Conservation (phyloP, 2,888 invertebrate genomes). For the Mellilla xanthometata region DNA sequence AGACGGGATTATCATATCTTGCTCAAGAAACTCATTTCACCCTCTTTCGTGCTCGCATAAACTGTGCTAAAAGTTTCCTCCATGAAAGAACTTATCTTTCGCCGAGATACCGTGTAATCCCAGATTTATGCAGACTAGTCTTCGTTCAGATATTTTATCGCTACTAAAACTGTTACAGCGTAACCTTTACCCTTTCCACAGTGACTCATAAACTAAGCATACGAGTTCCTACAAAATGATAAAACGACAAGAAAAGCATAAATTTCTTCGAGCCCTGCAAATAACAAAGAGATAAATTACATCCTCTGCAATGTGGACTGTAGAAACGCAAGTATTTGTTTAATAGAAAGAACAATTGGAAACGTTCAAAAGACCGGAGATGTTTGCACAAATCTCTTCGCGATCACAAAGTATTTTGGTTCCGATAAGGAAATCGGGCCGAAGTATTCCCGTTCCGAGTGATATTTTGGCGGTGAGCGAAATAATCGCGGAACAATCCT, state of each 20-base stretch:
- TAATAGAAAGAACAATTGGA: slow-evolving; percentile 11
- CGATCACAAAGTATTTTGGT: slow-evolving; percentile 26
- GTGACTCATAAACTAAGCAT: slow-evolving; percentile 6
- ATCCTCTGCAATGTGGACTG: slow-evolving; percentile 2
- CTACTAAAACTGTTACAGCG: slow-evolving; percentile 9
- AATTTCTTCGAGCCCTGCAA: slow-evolving; percentile 4
- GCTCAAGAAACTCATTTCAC: slow-evolving; percentile 39
- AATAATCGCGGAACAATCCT: slow-evolving; percentile 28
- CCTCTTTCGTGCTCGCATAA: slow-evolving; percentile 22
- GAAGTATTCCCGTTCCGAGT: slow-evolving; percentile 24
- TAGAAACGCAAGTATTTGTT: slow-evolving; percentile 7
- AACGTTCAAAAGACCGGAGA: slow-evolving; percentile 14
- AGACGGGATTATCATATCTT: slow-evolving; percentile 37
- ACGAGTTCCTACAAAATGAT: background rate
- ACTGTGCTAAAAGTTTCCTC: slow-evolving; percentile 20
- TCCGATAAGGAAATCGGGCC: slow-evolving; percentile 28
- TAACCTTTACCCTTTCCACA: background rate
- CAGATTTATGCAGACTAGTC: slow-evolving; percentile 16
- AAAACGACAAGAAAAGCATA: slow-evolving; percentile 2
- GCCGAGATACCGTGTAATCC: slow-evolving; percentile 9
- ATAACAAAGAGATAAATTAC: slow-evolving; percentile 9
- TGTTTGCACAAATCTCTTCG: slow-evolving; percentile 25
- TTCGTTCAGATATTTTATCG: slow-evolving; percentile 6
- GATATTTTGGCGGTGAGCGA: slow-evolving; percentile 28
- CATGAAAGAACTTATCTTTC: slow-evolving; percentile 26